Base-by-base conservation (phyloP, 2,113 vertebrate genomes). In the Barnardius zonarius region DNA sequence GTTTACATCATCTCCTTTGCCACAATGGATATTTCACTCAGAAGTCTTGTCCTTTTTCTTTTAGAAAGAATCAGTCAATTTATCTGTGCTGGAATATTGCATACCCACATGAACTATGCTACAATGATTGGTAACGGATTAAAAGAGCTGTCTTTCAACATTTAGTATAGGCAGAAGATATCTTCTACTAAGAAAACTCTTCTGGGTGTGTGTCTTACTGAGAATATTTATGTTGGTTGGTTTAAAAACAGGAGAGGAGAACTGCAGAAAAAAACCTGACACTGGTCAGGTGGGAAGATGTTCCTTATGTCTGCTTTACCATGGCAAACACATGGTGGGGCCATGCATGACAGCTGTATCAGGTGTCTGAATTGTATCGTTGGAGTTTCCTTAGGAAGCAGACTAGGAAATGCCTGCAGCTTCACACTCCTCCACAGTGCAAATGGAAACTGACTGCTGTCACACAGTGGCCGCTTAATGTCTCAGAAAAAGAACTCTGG, bases 311-410 rank as follows among this genome's bases (percentile, higher is more conserved):
- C 54, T 33, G 17, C 43, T 77, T 35, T 31, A 64, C 28, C 55
- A 46, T n/a, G 17, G 37, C n/a, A 30, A 61, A 74, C 8, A 7
- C 19, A 2, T 3, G 46, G 20, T 37, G 33, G 15, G 31, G 59
- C 12, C 31, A 2, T 5, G 25, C 30, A 35, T 1, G 5, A 33
- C 31, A 31, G 27, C 6, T 13, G 4, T 13, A 5, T 16, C 28
- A 20, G 27, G 7, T 24, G 10, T 44, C 51, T n/a, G 59, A 46
- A 28, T 6, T 13, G 18, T 5, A 33, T 3, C 3, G 9, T 3
- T 7, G 22, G n/a, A 14, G 8, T 52, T 67, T 8, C 49, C 22
- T 33, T 30, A 23, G 3, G 57, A 66, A 57, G 41, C 14, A 33
- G 25, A 7, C 9, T 22, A 15, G 18, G 49, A 63, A 27, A 44